These are phyloP conservation scores for Cricetomys ansorgei DNA, from an alignment of 2,113 vertebrate species.

Conservation along the genomic window DNA sequence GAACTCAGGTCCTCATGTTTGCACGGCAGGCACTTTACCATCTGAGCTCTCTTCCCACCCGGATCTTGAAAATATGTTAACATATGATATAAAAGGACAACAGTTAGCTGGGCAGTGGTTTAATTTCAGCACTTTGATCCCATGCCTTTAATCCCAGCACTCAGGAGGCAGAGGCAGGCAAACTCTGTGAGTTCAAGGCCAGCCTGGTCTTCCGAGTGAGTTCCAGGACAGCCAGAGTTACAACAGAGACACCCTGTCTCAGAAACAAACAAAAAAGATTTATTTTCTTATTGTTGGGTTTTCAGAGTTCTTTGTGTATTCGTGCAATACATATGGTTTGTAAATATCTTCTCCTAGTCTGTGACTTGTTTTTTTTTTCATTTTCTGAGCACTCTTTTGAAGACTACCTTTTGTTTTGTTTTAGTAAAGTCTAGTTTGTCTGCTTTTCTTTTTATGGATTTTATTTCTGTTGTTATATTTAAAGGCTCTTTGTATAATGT, in stretches of 20 bases:
- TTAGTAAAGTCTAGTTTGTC: slow-evolving; percentile 23
- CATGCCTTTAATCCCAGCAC: no score
- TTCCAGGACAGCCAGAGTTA: no score
- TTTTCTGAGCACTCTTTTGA: slow-evolving; percentile 23
- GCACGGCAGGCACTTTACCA: neutral
- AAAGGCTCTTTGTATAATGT: neutral
- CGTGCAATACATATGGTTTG: neutral
- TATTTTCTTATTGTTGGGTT: slow-evolving; percentile 16
- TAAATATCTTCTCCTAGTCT: neutral
- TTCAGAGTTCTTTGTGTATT: slow-evolving; percentile 24
- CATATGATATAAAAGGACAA: neutral
- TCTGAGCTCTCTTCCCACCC: neutral
- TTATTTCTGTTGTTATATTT: neutral
- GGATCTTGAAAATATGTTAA: neutral
- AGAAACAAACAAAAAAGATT: no score
- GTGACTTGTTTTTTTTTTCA: neutral
- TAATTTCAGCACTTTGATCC: no score
- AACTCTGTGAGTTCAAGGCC: no score
- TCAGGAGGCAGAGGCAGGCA: no score
- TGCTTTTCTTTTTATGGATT: neutral
- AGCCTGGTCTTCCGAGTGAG: no score
- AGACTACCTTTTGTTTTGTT: neutral
- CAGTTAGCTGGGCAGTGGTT: no score
- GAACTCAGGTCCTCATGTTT: neutral
- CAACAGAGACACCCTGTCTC: no score